Evolutionary conservation across 2,797 vertebrate genomes (phyloP).

Genomic region (Sphaeramia orbicularis): DNA sequence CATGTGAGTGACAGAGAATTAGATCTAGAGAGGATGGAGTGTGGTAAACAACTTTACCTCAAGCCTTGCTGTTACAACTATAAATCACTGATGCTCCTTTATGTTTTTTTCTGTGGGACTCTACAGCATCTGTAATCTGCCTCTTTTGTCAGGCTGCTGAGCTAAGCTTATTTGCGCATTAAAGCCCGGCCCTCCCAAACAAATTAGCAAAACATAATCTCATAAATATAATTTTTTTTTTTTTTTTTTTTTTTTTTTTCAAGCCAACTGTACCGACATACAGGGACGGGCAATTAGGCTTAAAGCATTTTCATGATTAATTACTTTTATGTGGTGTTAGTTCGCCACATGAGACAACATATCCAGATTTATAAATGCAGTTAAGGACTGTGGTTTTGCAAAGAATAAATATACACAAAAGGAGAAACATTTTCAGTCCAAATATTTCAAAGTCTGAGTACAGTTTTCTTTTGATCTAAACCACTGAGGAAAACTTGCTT

Average conservation of each 20-base stretch:
- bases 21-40: conserved; percentile 42
- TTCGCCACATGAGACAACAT: conserved; percentile 24
- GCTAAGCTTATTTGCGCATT: conserved; percentile 57
- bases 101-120: conserved; percentile 20
- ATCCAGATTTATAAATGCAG: conserved; percentile 18
- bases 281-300: conserved; percentile 49
- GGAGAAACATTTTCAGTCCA: neutral
- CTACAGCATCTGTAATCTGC: conserved; percentile 60
- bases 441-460: neutral
- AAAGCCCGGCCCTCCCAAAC: conserved; percentile 31
- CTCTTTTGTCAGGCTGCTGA: conserved; percentile 66
- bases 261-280: conserved; percentile 31
- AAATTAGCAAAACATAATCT: conserved; percentile 64
- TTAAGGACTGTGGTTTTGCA: conserved; percentile 4
- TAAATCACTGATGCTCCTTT: conserved; percentile 62
- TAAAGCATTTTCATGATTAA: conserved; percentile 54
- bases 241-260: conserved; percentile 64
- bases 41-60: conserved; percentile 63
- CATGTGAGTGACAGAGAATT: conserved; percentile 51
- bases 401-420: neutral
- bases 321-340: conserved; percentile 42
- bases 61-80: conserved; percentile 52
- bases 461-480: conserved; percentile 13
- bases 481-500: neutral
- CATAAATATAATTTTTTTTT: conserved; percentile 63